Conservation (phyloP, 2,113 vertebrate genomes). For the Tychaedon coryphoeus region DNA sequence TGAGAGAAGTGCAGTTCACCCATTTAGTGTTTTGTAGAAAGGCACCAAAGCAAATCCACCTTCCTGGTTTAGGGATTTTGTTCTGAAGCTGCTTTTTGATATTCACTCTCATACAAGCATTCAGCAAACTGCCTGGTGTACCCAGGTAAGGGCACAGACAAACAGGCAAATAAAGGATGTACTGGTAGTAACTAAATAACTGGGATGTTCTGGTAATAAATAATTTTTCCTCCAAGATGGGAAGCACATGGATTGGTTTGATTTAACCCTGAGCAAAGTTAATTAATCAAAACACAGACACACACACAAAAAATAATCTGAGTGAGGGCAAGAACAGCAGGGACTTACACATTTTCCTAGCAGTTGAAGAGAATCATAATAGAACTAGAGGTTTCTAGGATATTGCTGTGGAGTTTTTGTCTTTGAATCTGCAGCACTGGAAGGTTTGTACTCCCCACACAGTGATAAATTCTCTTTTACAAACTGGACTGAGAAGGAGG, state of each 20-base stretch:
- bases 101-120: not conserved
- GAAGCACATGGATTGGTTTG: not conserved
- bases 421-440: not conserved
- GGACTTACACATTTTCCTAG: not conserved
- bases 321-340: not conserved
- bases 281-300: slow-evolving; percentile 4
- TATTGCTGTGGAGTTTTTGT: slow-evolving; percentile 11
- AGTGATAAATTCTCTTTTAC: slow-evolving; percentile 43
- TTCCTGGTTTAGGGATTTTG: not conserved
- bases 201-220: not conserved
- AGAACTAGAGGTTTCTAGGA: not conserved
- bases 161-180: not conserved
- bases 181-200: not conserved
- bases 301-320: not conserved
- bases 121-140: not conserved
- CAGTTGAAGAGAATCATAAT: not conserved
- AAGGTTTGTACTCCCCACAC: not conserved
- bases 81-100: not conserved
- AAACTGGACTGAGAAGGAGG: slow-evolving; percentile 31
- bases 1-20: not conserved
- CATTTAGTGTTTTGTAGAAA: not conserved
- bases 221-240: not conserved
- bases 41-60: slow-evolving; percentile 5
- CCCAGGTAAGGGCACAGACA: not conserved
- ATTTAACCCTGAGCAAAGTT: not conserved